These are phyloP conservation scores for Notospermus geniculatus DNA, from an alignment of 1,140 invertebrate genomes.

Conservation along the genomic window DNA sequence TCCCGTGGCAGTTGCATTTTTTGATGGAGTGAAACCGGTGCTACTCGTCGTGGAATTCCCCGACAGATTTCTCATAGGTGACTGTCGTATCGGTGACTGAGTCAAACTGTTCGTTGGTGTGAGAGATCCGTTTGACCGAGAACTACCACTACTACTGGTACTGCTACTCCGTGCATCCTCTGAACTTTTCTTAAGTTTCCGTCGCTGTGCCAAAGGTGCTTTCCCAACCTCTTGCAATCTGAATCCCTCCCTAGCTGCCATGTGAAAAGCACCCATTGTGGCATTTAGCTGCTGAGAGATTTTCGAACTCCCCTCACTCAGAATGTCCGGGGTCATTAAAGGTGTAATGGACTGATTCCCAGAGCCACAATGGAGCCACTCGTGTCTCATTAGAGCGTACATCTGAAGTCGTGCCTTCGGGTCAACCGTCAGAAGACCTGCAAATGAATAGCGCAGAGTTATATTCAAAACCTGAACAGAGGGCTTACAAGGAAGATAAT, in stretches of 20 bases:
- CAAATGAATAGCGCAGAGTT: constrained; percentile 16
- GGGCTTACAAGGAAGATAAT: too few species aligned
- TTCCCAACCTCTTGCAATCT: constrained; percentile 67
- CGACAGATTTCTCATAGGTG: constrained; percentile 21
- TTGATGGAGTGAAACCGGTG: constrained; percentile 39
- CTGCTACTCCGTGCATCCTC: constrained; percentile 41
- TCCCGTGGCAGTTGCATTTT: not conserved
- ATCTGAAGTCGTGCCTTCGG: constrained; percentile 71
- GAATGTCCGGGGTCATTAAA: constrained; percentile 64
- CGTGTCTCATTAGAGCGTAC: constrained; percentile 63
- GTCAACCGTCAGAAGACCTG: constrained; percentile 75
- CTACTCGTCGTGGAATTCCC: constrained; percentile 25
- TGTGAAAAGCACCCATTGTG: constrained; percentile 70
- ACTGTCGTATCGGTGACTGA: constrained; percentile 16
- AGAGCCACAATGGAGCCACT: constrained; percentile 63
- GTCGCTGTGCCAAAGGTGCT: constrained; percentile 70
- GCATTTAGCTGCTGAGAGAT: constrained; percentile 57
- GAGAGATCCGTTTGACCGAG: not conserved
- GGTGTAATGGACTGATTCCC: constrained; percentile 56
- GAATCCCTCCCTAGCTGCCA: constrained; percentile 70
- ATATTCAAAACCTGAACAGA: too few species aligned
- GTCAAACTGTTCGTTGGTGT: constrained; percentile 21
- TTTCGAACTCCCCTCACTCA: constrained; percentile 34
- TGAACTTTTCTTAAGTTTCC: constrained; percentile 61
- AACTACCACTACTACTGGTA: constrained; percentile 39